Evolutionary conservation across 92 coral and sea anemone species (phyloP).

Genomic region (Epizoanthus rinbou): DNA sequence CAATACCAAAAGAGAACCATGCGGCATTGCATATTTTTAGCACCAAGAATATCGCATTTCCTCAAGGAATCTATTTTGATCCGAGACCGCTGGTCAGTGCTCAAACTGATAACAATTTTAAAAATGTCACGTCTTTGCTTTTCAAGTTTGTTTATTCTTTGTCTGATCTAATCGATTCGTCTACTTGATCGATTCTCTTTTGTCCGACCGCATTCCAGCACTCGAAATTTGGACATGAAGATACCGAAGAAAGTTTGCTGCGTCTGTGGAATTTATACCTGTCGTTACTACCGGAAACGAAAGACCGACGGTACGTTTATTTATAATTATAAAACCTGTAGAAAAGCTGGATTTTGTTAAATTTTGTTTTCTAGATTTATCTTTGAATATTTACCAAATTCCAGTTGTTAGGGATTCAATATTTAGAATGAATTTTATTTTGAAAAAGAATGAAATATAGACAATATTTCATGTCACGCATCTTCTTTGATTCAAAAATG

Average conservation of each 20-base stretch:
- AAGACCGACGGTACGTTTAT: conserved; percentile 17
- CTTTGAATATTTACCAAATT: no score
- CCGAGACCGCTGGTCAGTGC: conserved; percentile 1
- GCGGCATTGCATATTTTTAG: background rate
- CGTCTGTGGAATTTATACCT: background rate
- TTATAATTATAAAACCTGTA: background rate
- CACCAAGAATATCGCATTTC: background rate
- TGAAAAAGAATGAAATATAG: no score
- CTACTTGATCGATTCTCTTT: conserved; percentile 15
- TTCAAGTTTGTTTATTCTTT: conserved; percentile 36
- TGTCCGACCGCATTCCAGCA: conserved; percentile 33
- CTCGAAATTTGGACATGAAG: conserved; percentile 25
- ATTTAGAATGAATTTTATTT: no score
- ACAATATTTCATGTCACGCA: no score
- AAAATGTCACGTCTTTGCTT: conserved; percentile 33
- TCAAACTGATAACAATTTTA: no score
- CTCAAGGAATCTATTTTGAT: conserved; percentile 16
- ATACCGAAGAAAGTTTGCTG: conserved; percentile 33
- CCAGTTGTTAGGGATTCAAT: no score
- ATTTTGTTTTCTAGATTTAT: no score
- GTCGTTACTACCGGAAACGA: conserved; percentile 1
- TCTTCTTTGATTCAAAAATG: no score
- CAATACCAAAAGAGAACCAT: no score
- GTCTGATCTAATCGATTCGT: background rate
- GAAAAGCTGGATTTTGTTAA: no score